Evolutionary conservation across 2,797 vertebrate species (phyloP), one percentile per base, ranked within the genome.

Genomic region (Pipistrellus pygmaeus): DNA sequence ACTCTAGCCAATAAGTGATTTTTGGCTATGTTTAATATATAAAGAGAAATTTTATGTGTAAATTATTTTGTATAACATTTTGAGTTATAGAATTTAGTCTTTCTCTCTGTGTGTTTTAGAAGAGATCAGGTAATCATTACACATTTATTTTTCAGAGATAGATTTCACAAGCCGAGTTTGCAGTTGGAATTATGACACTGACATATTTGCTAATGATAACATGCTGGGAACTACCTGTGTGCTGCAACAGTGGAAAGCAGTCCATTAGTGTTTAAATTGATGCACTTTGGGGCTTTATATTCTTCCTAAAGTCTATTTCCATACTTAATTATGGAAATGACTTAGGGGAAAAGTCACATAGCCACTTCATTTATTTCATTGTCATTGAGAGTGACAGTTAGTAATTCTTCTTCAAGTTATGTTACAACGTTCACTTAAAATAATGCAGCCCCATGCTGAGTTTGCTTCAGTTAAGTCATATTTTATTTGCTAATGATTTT

Each of bases 401-500:
- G 98, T 98, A 99, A 99, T 99, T 99, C 98, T 98, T 99, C 98
- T 98, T 98, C 97, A 98, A 98, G 98, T 98, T 99, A 98, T 98
- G 98, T 99, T 99, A 98, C 97, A 98, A 97, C 97, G 97, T 98
- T 99, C 98, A 98, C 98, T 99, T 99, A 99, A 98, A 99, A 99
- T 98, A 98, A 99, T 99, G 98, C 98, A 98, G 98, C 96, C 98
- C 97, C 98, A 97, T 99, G 98, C 98, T 98, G 98, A 98, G 98
- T 98, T 98, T 98, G 97, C 98, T 98, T 98, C 98, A 99, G 98
- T 99, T 99, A 99, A 98, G 98, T 98, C 97, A 98, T 99, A 99
- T 99, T 99, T 99, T 99, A 99, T 99, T 98, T 98, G 98, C 97
- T 99, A 99, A 99, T 99, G 98, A 99, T 98, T 98, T 98, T 98